Base-by-base conservation (phyloP, 2,797 vertebrate species). In the Staurois parvus region DNA sequence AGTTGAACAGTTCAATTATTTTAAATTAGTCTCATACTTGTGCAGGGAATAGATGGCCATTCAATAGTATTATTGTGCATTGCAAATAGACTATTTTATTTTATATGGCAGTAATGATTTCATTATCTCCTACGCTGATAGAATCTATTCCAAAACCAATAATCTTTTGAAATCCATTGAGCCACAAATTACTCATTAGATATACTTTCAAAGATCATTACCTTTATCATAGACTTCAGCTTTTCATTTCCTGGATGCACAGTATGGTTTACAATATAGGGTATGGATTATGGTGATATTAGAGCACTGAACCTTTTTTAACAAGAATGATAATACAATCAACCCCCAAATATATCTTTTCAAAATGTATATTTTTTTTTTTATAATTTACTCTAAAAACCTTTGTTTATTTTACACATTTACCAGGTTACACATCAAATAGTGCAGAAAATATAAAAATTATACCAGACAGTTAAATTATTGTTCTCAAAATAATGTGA, bases 181-280 rank as follows among this genome's bases (percentile, higher is more conserved):
- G 91, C 92, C 92, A 93, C 91, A 95, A 95, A 95, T 95, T 95
- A 93, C 90, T 93, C 91, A 94, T 95, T 94, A 95, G 91, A 91
- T 89, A 91, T 92, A 92, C 90, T 91, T 94, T 96, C 94, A 94
- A 90, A 94, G 92, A 94, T 94, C 93, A 95, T 95, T 95, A 94
- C 91, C 91, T 95, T 94, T 92, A 88, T 84, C 90, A 94, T 92
- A 92, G 90, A 93, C 92, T 93, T 92, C 90, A 69, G 45, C 81
- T 91, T 91, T 93, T 91, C 87, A 88, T 93, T 93, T 94, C 87
- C 90, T 89, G 87, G 89, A 87, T 91, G 88, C 30, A 85, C 40
- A 70, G 76, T 87, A 74, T 74, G 88, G 64, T 84, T 89, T 82
- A 79, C 88, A 90, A 89, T 82, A 92, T 89, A 28, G 26, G 19